A percentile compares a stretch with the other conserved stretches of the same genome.
These are phyloP conservation scores for Ophioninae sp. DNA, from an alignment of 2,888 invertebrate genomes.

Conservation along the genomic window DNA sequence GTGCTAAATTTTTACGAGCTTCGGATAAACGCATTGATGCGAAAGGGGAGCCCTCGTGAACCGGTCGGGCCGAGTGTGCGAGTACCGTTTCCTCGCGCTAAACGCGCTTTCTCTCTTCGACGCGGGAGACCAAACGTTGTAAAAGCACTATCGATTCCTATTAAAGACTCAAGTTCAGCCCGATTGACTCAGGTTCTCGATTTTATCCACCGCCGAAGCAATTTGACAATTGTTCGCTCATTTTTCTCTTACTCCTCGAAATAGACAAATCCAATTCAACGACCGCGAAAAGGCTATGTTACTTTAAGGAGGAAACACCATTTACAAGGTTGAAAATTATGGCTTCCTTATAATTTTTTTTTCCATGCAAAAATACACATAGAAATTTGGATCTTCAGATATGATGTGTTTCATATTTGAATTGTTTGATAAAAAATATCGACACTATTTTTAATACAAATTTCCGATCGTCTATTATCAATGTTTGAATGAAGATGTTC, in stretches of 20 bases:
- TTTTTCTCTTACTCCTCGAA: background rate
- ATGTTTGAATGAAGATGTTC: too few relatives aligned
- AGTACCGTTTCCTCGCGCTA: slow-evolving; percentile 6
- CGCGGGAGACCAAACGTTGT: background rate
- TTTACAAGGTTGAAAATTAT: too few relatives aligned
- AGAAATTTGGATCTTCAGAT: too few relatives aligned
- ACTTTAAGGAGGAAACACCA: too few relatives aligned
- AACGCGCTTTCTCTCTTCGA: background rate
- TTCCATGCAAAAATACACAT: too few relatives aligned
- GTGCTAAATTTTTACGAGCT: slow-evolving; percentile 72
- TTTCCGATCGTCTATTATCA: too few relatives aligned
- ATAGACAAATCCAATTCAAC: background rate
- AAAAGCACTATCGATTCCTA: background rate
- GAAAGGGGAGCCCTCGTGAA: background rate
- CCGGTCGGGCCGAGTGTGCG: background rate
- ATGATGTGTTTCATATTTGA: too few relatives aligned
- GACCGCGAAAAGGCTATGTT: too few relatives aligned
- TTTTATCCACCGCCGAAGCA: background rate
- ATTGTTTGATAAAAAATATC: too few relatives aligned
- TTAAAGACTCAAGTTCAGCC: background rate
- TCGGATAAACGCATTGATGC: slow-evolving; percentile 54
- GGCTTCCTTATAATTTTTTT: too few relatives aligned
- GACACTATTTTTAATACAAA: too few relatives aligned
- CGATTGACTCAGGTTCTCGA: background rate
- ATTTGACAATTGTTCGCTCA: background rate